Conservation (phyloP, 1,140 invertebrate genomes). For the Diplogasteroides magnus region DNA sequence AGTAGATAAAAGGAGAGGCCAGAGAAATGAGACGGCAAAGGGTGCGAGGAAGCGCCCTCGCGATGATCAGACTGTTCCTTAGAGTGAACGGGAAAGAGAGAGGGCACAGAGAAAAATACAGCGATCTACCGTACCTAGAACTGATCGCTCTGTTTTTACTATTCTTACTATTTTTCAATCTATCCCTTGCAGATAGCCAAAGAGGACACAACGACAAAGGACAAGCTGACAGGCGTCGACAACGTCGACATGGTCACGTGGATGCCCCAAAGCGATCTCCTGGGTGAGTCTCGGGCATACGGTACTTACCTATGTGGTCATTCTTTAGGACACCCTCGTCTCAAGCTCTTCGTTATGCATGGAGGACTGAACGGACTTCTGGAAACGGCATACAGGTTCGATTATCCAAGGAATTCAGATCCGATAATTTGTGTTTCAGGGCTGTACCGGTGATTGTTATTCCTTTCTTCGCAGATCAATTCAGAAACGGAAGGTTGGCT, state of each 20-base stretch:
- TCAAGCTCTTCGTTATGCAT: slow-evolving; percentile 44
- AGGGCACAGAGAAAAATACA: too few relatives aligned
- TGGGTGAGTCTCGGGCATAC: slow-evolving; percentile 25
- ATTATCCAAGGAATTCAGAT: background rate
- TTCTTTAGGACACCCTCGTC: slow-evolving; percentile 16
- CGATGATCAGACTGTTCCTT: too few relatives aligned
- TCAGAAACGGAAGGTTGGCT: slow-evolving; percentile 30
- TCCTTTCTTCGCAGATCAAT: slow-evolving; percentile 42
- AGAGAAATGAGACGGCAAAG: too few relatives aligned
- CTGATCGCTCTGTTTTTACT: too few relatives aligned
- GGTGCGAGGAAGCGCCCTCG: too few relatives aligned
- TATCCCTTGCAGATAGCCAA: slow-evolving; percentile 13
- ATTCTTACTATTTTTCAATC: too few relatives aligned
- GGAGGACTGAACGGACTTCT: slow-evolving; percentile 42
- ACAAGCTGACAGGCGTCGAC: slow-evolving; percentile 3
- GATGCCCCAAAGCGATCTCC: slow-evolving; percentile 39
- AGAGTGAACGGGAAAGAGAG: too few relatives aligned
- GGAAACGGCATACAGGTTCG: slow-evolving; percentile 28
- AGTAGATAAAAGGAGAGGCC: too few relatives aligned
- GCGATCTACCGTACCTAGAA: too few relatives aligned
- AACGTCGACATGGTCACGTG: slow-evolving; percentile 39
- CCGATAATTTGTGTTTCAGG: background rate
- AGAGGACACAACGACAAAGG: slow-evolving; percentile 22
- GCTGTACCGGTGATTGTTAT: slow-evolving; percentile 42
- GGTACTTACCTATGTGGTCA: background rate